These are phyloP conservation scores for Mactra quadrangularis DNA, from an alignment of 1,140 invertebrate genomes.

Conservation along the genomic window DNA sequence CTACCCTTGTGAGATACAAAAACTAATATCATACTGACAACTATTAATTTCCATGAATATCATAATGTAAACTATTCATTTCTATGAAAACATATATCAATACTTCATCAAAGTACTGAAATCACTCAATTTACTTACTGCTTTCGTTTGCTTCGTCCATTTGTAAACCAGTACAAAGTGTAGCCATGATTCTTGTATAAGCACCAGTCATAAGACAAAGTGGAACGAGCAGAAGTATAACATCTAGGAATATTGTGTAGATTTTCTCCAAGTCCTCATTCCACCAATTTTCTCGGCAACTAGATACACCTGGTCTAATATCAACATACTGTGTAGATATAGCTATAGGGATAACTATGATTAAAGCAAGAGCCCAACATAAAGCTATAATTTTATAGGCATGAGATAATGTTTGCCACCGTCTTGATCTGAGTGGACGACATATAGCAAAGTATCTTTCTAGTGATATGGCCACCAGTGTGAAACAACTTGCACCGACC, in stretches of 20 bases:
- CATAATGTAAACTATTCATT: no score
- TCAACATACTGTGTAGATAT: constrained; percentile 76
- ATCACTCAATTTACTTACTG: no score
- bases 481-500: constrained; percentile 95
- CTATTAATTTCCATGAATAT: no score
- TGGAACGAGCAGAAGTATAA: constrained; percentile 89
- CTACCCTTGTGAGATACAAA: no score
- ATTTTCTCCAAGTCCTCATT: constrained; percentile 85
- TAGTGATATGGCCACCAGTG: constrained; percentile 94
- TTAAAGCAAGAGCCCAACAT: constrained; percentile 73
- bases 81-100: no score
- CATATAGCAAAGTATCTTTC: constrained; percentile 97
- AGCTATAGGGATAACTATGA: constrained; percentile 88
- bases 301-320: constrained; percentile 5
- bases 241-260: constrained; percentile 91
- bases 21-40: no score
- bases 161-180: constrained; percentile 83
- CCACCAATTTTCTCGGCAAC: constrained; percentile 78
- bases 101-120: no score
- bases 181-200: constrained; percentile 85
- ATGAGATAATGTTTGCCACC: constrained; percentile 95
- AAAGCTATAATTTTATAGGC: constrained; percentile 89
- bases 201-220: constrained; percentile 88
- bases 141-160: constrained; percentile 65
- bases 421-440: constrained; percentile 87